Percentiles rank a stretch among this genome's conserved stretches.
phyloP scores from a whole-genome alignment of 2,113 vertebrate species.

The Sebastes schlegelii region DNA sequence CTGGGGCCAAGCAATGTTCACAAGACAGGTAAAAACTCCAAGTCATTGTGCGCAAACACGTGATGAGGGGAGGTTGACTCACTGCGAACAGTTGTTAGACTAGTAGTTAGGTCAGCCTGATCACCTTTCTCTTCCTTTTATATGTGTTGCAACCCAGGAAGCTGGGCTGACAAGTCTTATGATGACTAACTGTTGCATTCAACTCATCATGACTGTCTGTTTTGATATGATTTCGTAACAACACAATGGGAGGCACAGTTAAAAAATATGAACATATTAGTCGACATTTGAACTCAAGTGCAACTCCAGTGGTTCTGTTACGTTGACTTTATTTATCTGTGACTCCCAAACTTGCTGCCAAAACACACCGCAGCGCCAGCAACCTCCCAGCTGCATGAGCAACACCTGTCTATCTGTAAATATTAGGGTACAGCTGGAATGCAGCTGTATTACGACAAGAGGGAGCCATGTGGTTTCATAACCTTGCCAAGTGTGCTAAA shows the following conservation, averaged over 20 bases:
- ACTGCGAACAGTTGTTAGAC: neutral
- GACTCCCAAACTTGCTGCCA: neutral
- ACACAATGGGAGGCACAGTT: neutral
- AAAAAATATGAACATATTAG: neutral
- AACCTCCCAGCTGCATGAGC: neutral
- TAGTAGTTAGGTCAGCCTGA: neutral
- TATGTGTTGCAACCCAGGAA: neutral
- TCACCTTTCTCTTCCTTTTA: neutral
- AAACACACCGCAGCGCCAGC: neutral
- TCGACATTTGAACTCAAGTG: neutral
- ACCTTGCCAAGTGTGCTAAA: slow-evolving; percentile 47
- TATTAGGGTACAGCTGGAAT: slow-evolving; percentile 11
- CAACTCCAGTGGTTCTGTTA: neutral
- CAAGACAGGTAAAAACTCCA: too few relatives aligned
- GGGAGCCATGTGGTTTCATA: neutral
- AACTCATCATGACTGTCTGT: neutral
- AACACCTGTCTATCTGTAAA: slow-evolving; percentile 16
- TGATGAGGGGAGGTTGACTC: too few relatives aligned
- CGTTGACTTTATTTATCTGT: neutral
- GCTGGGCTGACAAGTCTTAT: neutral
- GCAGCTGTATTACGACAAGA: neutral
- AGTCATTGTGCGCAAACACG: too few relatives aligned
- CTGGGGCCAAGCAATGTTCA: too few relatives aligned
- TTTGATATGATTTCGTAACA: neutral
- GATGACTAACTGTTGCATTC: neutral